Conservation (phyloP, 2,888 invertebrate genomes). For the Drosophila multiciliata region DNA sequence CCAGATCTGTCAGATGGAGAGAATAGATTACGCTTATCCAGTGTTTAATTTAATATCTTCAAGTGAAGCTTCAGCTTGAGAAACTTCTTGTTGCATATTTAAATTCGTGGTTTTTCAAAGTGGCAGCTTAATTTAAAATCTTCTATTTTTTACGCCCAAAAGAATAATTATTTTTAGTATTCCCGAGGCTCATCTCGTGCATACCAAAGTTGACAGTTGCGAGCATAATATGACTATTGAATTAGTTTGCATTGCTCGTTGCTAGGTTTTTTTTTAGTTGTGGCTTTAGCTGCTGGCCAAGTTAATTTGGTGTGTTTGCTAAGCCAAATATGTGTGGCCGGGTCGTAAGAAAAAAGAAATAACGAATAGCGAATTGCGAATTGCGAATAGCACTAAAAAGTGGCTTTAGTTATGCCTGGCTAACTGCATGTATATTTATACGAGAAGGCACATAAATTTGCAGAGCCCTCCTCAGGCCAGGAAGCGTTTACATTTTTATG, state of each 20-base stretch:
- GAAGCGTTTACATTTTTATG: conserved; percentile 75
- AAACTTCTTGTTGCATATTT: background rate
- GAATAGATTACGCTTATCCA: conserved; percentile 11
- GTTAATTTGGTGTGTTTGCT: conserved; percentile 68
- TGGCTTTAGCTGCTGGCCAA: conserved; percentile 38
- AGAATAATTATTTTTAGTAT: background rate
- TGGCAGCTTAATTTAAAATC: background rate
- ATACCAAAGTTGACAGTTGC: background rate
- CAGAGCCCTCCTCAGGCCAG: conserved; percentile 20
- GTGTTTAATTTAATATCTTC: background rate
- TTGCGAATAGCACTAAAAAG: conserved; percentile 58
- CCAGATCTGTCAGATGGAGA: conserved; percentile 16
- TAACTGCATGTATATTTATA: conserved; percentile 76
- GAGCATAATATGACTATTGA: conserved; percentile 27
- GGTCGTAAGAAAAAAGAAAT: conserved; percentile 16
- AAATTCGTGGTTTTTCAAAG: background rate
- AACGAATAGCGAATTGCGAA: background rate
- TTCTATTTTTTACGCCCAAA: background rate
- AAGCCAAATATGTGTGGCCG: conserved; percentile 61
- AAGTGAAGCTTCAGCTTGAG: background rate
- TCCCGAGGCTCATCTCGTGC: conserved; percentile 9
- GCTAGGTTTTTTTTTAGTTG: conserved; percentile 1
- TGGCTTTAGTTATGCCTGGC: conserved; percentile 59
- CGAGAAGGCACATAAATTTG: conserved; percentile 67
- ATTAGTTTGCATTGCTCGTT: conserved; percentile 25